These are phyloP conservation scores for Euplagia quadripunctaria DNA, from an alignment of 2,888 invertebrate genomes.

Conservation along the genomic window DNA sequence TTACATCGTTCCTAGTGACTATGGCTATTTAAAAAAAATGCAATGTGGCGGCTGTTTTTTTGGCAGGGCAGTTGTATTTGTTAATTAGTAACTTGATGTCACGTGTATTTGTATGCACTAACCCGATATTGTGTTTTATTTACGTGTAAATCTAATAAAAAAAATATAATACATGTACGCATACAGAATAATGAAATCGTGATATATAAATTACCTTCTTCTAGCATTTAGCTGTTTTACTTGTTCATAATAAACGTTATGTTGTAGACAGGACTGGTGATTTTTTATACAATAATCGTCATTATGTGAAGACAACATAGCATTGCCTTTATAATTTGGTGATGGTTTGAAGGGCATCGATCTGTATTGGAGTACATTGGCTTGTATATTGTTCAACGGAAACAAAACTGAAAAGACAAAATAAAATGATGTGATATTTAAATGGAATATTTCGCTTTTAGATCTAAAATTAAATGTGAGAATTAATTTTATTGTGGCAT, in stretches of 20 bases:
- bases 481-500: too few relatives aligned
- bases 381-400: background rate
- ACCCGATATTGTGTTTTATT: background rate
- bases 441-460: too few relatives aligned
- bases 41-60: background rate
- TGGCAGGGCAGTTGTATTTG: too few relatives aligned
- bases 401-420: conserved; percentile 3
- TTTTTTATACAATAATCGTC: conserved; percentile 5
- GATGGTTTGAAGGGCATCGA: too few relatives aligned
- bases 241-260: conserved; percentile 7
- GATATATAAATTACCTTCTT: background rate
- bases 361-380: background rate
- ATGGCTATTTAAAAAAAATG: background rate
- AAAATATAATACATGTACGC: background rate
- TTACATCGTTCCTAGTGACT: too few relatives aligned
- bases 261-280: background rate
- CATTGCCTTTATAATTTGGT: too few relatives aligned
- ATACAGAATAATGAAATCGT: background rate
- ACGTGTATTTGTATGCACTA: background rate
- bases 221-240: background rate
- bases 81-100: too few relatives aligned
- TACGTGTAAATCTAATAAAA: background rate
- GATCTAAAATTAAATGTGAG: background rate
- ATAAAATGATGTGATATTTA: background rate
- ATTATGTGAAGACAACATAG: background rate